Percentiles rank a stretch among this genome's conserved stretches.
These are phyloP conservation scores for Trypoxylus dichotomus DNA, from an alignment of 1,140 invertebrate genomes.

Conservation along the genomic window DNA sequence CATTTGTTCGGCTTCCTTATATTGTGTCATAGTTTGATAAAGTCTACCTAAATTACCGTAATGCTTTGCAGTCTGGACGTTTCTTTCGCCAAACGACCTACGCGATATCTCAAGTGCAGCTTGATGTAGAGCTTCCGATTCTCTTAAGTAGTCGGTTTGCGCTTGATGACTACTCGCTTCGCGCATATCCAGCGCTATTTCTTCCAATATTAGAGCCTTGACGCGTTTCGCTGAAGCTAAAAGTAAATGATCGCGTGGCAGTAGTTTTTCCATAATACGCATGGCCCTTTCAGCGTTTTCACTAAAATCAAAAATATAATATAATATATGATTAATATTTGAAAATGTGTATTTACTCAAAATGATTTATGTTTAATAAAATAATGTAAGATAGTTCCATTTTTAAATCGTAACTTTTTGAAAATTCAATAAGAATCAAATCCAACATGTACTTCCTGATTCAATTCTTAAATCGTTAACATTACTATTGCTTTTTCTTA, in stretches of 20 bases:
- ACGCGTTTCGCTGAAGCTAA: constrained; percentile 86
- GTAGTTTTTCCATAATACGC: constrained; percentile 73
- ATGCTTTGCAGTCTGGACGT: constrained; percentile 93
- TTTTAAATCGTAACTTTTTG: no score
- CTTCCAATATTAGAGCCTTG: constrained; percentile 89
- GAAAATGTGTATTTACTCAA: no score
- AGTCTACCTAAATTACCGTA: constrained; percentile 89
- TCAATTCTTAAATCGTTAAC: no score
- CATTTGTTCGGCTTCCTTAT: constrained; percentile 85
- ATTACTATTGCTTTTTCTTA: no score
- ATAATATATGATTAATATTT: background rate
- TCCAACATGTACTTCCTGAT: no score
- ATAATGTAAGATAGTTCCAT: no score
- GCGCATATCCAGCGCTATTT: constrained; percentile 81
- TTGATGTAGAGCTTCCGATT: constrained; percentile 81
- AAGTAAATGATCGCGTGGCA: constrained; percentile 80
- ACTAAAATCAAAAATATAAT: constrained; percentile 53
- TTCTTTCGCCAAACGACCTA: constrained; percentile 84
- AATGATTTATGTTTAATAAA: background rate
- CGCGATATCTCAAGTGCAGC: constrained; percentile 75
- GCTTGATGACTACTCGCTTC: constrained; percentile 56
- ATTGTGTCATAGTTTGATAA: constrained; percentile 90
- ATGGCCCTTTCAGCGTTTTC: constrained; percentile 83
- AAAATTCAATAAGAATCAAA: no score
- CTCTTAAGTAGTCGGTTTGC: constrained; percentile 61